Evolutionary conservation across 1,140 invertebrate genomes (phyloP).

Genomic region (Mycetomoellerius zeteki): DNA sequence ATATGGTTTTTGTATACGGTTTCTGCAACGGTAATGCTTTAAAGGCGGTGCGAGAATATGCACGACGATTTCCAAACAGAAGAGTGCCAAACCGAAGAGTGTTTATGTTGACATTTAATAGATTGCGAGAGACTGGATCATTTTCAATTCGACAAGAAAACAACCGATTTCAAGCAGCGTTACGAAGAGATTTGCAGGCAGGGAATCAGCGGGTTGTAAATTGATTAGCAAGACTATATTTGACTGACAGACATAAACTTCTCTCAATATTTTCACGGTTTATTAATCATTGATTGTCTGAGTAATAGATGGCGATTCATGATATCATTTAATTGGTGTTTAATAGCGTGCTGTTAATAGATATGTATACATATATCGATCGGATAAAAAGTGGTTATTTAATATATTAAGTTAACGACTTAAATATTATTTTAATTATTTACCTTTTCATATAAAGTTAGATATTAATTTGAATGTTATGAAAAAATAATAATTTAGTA

Average conservation of each 20-base stretch:
- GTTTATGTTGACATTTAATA: too few species aligned
- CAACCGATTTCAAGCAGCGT: too few species aligned
- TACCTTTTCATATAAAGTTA: not conserved
- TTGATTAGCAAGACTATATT: constrained; percentile 2
- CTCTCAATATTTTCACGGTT: not conserved
- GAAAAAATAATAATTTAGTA: too few species aligned
- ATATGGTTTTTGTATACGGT: too few species aligned
- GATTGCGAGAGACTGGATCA: too few species aligned
- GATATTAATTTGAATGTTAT: not conserved
- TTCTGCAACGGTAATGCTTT: too few species aligned
- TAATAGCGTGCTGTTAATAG: constrained; percentile 20
- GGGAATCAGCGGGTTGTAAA: constrained; percentile 4
- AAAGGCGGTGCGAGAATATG: too few species aligned
- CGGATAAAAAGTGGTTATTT: not conserved
- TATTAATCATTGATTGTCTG: not conserved
- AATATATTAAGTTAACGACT: not conserved
- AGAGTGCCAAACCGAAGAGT: too few species aligned
- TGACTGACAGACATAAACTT: not conserved
- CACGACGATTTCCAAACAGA: too few species aligned
- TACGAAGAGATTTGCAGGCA: too few species aligned
- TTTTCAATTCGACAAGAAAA: too few species aligned
- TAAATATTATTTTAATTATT: not conserved
- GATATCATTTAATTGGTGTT: constrained; percentile 17
- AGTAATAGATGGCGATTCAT: constrained; percentile 14
- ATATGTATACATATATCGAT: not conserved